Conservation (phyloP, 2,113 vertebrate species). For the Prunella fulvescens region DNA sequence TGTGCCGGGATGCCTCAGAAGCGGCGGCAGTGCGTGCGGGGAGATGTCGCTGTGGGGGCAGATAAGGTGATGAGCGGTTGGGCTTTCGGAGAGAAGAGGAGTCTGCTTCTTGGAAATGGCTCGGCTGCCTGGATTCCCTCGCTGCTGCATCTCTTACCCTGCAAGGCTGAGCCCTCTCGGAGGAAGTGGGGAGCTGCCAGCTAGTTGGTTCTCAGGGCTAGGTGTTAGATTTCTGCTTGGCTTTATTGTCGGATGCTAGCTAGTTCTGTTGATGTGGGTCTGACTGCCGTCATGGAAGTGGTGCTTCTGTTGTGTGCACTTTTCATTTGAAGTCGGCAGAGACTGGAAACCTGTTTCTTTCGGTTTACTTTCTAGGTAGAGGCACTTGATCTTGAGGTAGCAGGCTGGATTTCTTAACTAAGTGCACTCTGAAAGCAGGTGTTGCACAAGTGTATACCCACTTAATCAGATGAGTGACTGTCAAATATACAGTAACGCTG, state of each 20-base stretch:
- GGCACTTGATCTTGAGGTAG: background rate
- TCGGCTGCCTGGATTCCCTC: slow-evolving; percentile 57
- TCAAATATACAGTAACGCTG: background rate
- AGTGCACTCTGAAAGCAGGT: background rate
- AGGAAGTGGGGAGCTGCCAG: slow-evolving; percentile 73
- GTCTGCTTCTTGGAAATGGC: slow-evolving; percentile 71
- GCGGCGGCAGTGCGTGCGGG: background rate
- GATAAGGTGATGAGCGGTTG: slow-evolving; percentile 43
- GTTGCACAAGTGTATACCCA: background rate
- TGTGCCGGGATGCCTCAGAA: background rate
- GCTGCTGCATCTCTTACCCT: slow-evolving; percentile 14
- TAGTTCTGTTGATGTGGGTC: background rate
- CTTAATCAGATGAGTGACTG: background rate
- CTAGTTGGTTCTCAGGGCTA: slow-evolving; percentile 43
- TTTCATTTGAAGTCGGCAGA: background rate
- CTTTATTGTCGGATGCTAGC: background rate
- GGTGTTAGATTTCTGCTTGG: background rate
- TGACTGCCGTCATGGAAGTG: slow-evolving; percentile 5
- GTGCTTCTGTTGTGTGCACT: background rate
- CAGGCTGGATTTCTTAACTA: background rate
- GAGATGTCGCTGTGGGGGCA: background rate
- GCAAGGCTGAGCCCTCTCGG: slow-evolving; percentile 27
- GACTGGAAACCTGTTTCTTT: slow-evolving; percentile 9
- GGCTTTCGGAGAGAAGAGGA: slow-evolving; percentile 17
- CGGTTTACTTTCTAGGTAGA: slow-evolving; percentile 33